Base-by-base conservation (phyloP, 2,888 invertebrate genomes). In the Diaprepes abbreviatus region DNA sequence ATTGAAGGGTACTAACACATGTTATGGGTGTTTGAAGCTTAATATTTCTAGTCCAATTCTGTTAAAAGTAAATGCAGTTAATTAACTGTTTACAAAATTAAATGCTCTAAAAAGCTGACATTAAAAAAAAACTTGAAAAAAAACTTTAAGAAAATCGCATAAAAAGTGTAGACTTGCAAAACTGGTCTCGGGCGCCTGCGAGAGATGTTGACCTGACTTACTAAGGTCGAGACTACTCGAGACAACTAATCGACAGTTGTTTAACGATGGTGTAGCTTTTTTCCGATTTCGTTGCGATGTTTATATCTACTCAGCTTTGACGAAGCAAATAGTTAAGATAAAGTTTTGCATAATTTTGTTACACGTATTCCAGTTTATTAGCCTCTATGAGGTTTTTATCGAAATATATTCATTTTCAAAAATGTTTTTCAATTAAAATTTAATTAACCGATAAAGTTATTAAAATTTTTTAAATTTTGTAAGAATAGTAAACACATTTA, bases 121-220 rank as follows among this genome's bases (percentile, higher is more conserved):
- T 17, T n/a, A n/a, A 48, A 48, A 48, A 48, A 45, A 45, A n/a
- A n/a, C 6, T 16, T 19, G n/a, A 16, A n/a, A 21, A 21, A 43
- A 45, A 45, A 45, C 10, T 12, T 2, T 6, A 2, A 14, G n/a
- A 63, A 63, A 36, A 33, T 9, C 16, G 35, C 2, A 3, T 33
- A 55, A 55, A 55, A 17, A 60, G 48, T 48, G 35, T 33, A 48
- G 40, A 43, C 31, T 69, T 69, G 69, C 72, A 72, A 67, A 72
- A 72, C 72, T 70, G 69, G 72, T 72, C 70, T 50, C 50, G 58
- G 66, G 72, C 66, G 70, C 72, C 70, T 67, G 50, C 52, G 50
- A 35, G 55, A 62, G 67, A 66, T 66, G 66, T 66, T 66, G 66
- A 66, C 66, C 66, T 59, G 60, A 59, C 59, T 66, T 50, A 54